Evolutionary conservation across 1,140 invertebrate species (phyloP).

Genomic region (Spodoptera litura): DNA sequence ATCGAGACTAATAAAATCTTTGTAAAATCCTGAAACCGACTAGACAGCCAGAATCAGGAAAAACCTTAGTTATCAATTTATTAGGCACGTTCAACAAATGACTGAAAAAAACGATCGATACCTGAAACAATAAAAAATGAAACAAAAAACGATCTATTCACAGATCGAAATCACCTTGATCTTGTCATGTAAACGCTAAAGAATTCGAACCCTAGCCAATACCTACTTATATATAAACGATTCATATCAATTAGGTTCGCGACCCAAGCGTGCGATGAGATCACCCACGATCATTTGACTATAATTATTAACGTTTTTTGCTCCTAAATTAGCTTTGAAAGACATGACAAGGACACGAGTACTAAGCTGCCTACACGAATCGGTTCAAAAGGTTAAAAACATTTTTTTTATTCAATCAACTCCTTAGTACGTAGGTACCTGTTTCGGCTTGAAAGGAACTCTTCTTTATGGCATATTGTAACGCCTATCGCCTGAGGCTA

Average conservation of each 20-base stretch:
- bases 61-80: too few species aligned
- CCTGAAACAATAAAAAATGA: too few species aligned
- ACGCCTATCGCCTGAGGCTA: slow-evolving; percentile 8
- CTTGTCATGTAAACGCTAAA: slow-evolving; percentile 3
- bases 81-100: too few species aligned
- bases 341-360: slow-evolving; percentile 31
- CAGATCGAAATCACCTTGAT: not conserved
- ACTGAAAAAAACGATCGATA: too few species aligned
- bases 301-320: slow-evolving; percentile 25
- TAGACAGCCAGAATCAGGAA: too few species aligned
- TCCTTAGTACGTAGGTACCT: not conserved
- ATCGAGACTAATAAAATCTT: too few species aligned
- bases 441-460: not conserved
- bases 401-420: not conserved
- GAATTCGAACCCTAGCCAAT: not conserved
- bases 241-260: slow-evolving; percentile 43
- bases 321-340: slow-evolving; percentile 16
- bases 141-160: too few species aligned
- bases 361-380: slow-evolving; percentile 1
- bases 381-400: slow-evolving; percentile 18
- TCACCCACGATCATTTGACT: slow-evolving; percentile 56
- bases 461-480: slow-evolving; percentile 11
- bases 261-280: slow-evolving; percentile 51
- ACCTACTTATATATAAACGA: slow-evolving; percentile 3
- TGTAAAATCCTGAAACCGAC: too few species aligned